These are phyloP conservation scores for Sebastes fasciatus DNA, from an alignment of 2,113 vertebrate genomes.

Conservation along the genomic window DNA sequence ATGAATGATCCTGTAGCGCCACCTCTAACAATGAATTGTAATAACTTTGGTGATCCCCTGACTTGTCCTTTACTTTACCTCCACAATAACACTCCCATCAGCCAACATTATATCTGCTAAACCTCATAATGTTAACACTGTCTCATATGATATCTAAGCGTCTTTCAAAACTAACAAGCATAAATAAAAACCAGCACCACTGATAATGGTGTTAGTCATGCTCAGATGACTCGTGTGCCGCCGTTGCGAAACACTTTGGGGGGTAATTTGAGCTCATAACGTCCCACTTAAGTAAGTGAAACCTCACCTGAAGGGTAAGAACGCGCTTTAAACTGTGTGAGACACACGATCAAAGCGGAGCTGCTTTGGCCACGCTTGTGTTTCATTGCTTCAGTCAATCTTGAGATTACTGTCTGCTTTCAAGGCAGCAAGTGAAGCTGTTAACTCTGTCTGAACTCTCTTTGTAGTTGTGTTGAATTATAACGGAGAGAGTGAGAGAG, in stretches of 20 bases:
- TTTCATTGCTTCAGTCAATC: constrained; percentile 44
- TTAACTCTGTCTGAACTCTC: constrained; percentile 27
- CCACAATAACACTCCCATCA: background rate
- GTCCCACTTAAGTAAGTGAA: constrained; percentile 8
- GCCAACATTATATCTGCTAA: background rate
- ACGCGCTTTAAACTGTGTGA: constrained; percentile 14
- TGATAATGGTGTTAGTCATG: background rate
- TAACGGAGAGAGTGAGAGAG: background rate
- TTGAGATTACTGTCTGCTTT: constrained; percentile 21
- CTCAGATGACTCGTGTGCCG: background rate
- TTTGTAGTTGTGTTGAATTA: constrained; percentile 19
- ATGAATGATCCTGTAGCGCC: background rate
- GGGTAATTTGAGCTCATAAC: background rate
- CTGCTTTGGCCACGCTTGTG: constrained; percentile 26
- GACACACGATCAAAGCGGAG: constrained; percentile 48
- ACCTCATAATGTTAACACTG: background rate
- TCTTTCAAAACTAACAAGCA: constrained; percentile 3
- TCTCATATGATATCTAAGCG: background rate
- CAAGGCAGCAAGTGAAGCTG: background rate
- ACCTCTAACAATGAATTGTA: too few species aligned
- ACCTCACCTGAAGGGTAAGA: constrained; percentile 36
- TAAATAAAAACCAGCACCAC: background rate
- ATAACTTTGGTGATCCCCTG: too few species aligned
- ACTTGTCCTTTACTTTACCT: background rate
- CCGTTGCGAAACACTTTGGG: background rate